Evolutionary conservation across 2,797 vertebrate species (phyloP), one percentile per base, ranked within the genome.

Genomic region (Apogon hyalosoma): DNA sequence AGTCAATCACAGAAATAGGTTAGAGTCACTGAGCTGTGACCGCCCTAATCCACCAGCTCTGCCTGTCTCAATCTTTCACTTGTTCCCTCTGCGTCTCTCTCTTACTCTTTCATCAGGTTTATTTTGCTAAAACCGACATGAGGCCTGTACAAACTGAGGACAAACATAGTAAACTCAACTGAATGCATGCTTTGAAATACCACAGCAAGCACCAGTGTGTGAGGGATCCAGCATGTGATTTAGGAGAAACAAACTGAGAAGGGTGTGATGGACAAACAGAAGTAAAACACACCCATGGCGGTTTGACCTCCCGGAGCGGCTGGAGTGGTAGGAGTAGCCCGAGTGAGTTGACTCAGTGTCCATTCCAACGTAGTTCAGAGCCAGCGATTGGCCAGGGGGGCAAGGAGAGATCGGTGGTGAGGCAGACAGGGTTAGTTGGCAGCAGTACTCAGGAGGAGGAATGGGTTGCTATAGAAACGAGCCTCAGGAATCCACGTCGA

Each of bases 291-390:
- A 98, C 97, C 96, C 96, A 82, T 96, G 96, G 77, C 95, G 94
- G 88, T 97, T 97, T 77, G 96, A 96, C 83, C 96, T 96, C 85
- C 95, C 96, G 7, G 97, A 98, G 87, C 96, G 96, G 86, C 95
- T 94, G 77, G 96, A 98, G 85, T 96, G 95, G 88, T 96, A 95
- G 66, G 97, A 98, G 90, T 97, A 97, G 69, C 96, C 97, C 14
- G 97, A 98, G 82, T 97, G 97, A 0, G 96, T 98, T 2, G 97
- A 99, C 92, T 99, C 97, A 2, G 96, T 98, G 94, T 99, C 97
- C 97, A 99, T 99, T 88, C 90, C 79, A 80, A 82, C 65, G 79
- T 79, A 66, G 82, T 69, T 82, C 7, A 28, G 73, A 75, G 82
- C 70, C 62, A 67, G 63, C 21, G 65, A 83, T 68, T 80, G 79